A percentile compares a stretch with the other conserved stretches of the same genome.
Conservation (phyloP, 2,888 invertebrate genomes). For the Boloria selene region DNA sequence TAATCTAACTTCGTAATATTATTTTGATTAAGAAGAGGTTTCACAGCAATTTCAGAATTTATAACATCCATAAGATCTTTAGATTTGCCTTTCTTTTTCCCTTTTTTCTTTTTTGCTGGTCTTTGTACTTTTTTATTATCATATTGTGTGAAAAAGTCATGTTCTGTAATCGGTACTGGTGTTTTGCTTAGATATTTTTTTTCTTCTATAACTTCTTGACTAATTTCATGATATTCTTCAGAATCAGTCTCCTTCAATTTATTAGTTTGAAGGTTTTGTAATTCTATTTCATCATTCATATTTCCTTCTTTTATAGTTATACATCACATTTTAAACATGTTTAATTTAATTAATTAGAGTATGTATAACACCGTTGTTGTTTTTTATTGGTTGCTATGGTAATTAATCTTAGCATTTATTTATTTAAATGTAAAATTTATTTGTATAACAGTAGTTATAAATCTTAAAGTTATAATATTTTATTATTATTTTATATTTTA, state of each 20-base stretch:
- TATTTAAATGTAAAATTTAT: no score
- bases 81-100: constrained; percentile 51
- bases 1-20: constrained; percentile 50
- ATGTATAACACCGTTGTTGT: background rate
- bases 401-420: no score
- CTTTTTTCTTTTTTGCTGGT: constrained; percentile 54
- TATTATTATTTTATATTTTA: no score
- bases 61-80: constrained; percentile 65
- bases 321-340: background rate
- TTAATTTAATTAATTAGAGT: background rate
- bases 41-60: constrained; percentile 57
- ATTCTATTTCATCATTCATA: constrained; percentile 64
- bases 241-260: constrained; percentile 54
- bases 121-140: constrained; percentile 51
- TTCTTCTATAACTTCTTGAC: constrained; percentile 49
- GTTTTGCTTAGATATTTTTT: constrained; percentile 45
- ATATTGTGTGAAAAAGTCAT: constrained; percentile 64
- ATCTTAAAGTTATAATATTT: no score
- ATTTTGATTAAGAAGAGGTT: constrained; percentile 54
- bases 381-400: constrained; percentile 5
- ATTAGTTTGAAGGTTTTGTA: constrained; percentile 50
- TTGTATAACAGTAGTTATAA: no score
- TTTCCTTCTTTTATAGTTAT: background rate
- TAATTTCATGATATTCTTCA: constrained; percentile 71
- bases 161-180: constrained; percentile 50